Percentiles rank a stretch among this genome's conserved stretches.
phyloP scores from a whole-genome alignment of 1,140 invertebrate species.

The Onthophagus taurus region DNA sequence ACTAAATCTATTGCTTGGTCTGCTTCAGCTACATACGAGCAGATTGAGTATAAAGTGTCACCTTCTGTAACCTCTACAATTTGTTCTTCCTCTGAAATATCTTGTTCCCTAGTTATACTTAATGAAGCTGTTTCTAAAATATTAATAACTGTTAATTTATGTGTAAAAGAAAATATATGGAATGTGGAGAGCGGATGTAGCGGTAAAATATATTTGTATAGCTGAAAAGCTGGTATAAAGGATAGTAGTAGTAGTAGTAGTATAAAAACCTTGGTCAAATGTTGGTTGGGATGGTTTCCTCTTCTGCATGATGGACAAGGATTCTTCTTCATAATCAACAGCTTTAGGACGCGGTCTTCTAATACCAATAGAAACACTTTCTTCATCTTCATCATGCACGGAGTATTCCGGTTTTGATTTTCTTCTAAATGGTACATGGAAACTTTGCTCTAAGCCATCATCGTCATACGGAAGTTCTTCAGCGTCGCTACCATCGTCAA shows the following conservation, averaged over 20 bases:
- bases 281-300: constrained; percentile 48
- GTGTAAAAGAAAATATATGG: not conserved
- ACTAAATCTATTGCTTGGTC: constrained; percentile 79
- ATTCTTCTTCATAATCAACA: constrained; percentile 48
- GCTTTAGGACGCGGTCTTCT: constrained; percentile 36
- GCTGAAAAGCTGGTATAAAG: not conserved
- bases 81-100: constrained; percentile 40
- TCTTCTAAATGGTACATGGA: constrained; percentile 44
- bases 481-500: constrained; percentile 47
- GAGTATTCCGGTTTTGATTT: constrained; percentile 44
- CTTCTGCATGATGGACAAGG: constrained; percentile 49
- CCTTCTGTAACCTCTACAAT: constrained; percentile 54
- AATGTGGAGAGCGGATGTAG: not conserved
- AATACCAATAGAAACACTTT: constrained; percentile 43
- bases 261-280: constrained; percentile 53
- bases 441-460: constrained; percentile 44
- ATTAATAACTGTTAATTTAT: constrained; percentile 7
- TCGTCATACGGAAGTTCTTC: constrained; percentile 54
- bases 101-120: constrained; percentile 47
- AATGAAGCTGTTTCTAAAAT: constrained; percentile 46
- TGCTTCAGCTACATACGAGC: constrained; percentile 78
- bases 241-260: constrained; percentile 11
- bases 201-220: constrained; percentile 1
- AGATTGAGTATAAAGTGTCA: constrained; percentile 72
- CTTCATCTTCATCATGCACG: constrained; percentile 48